Evolutionary conservation across 2,113 vertebrate genomes (phyloP).

Genomic region (Gracilinanus agilis): DNA sequence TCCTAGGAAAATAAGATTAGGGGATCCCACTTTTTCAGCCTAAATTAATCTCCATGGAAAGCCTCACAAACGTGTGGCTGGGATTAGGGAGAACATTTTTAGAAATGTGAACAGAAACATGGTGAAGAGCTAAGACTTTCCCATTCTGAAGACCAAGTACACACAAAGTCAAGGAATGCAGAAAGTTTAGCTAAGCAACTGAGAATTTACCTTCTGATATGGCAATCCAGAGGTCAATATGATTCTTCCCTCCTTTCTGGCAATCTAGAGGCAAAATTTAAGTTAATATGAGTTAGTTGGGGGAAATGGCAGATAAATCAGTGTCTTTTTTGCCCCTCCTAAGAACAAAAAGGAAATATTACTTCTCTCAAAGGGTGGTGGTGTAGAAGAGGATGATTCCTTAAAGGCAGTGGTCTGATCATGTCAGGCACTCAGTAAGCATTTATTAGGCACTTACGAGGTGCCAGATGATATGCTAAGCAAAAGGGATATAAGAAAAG

Average conservation of each 20-base stretch:
- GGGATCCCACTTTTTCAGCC: background rate
- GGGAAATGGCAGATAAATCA: background rate
- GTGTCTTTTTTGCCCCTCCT: background rate
- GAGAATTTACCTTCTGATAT: constrained; percentile 87
- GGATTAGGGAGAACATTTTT: background rate
- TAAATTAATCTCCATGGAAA: background rate
- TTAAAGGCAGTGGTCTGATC: background rate
- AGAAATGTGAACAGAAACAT: background rate
- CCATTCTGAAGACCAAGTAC: background rate
- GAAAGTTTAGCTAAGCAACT: background rate
- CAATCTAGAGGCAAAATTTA: constrained; percentile 84
- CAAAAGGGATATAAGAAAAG: background rate
- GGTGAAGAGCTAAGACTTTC: background rate
- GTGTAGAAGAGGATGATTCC: background rate
- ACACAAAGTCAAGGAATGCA: background rate
- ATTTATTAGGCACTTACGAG: background rate
- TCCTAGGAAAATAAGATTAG: background rate
- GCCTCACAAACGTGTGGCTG: background rate
- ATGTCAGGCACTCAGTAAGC: background rate
- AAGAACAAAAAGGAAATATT: background rate
- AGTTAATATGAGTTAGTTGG: background rate
- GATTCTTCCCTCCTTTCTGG: constrained; percentile 88
- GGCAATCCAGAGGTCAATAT: constrained; percentile 92
- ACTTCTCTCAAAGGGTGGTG: background rate
- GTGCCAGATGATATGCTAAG: background rate